Percentiles rank a stretch among this genome's conserved stretches.
These are phyloP conservation scores for Xenopus tropicalis DNA, from an alignment of 2,113 vertebrate genomes.

Conservation along the genomic window DNA sequence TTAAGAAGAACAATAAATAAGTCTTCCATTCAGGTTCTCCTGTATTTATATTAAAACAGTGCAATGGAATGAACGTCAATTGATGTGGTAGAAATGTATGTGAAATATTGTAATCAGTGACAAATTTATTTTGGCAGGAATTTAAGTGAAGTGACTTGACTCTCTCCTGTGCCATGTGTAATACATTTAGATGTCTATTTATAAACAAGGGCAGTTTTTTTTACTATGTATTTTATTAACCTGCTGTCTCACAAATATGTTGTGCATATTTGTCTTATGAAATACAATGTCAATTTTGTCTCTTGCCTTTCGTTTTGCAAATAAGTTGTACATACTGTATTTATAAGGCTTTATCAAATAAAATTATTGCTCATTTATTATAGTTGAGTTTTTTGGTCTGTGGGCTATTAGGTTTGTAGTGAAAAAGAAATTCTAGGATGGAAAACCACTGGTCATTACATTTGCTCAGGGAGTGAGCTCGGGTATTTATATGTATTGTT, in stretches of 20 bases:
- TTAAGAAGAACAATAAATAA: too few species aligned
- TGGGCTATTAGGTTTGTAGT: too few species aligned
- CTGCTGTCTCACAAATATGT: conserved; percentile 18
- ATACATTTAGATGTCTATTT: conserved; percentile 16
- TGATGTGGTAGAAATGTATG: neutral
- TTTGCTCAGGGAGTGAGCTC: too few species aligned
- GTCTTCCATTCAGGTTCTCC: neutral
- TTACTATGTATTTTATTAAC: conserved; percentile 27
- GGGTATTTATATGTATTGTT: too few species aligned
- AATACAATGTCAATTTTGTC: conserved; percentile 18
- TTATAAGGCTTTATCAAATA: conserved; percentile 27
- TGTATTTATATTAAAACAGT: neutral
- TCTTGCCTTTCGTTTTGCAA: conserved; percentile 17
- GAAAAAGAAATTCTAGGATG: too few species aligned
- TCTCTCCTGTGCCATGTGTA: conserved; percentile 32
- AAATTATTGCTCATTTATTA: conserved; percentile 17
- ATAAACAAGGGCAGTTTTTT: conserved; percentile 21
- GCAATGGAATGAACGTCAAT: neutral
- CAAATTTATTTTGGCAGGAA: neutral
- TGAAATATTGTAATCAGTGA: conserved; percentile 4
- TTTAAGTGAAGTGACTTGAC: neutral
- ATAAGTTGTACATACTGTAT: conserved; percentile 34
- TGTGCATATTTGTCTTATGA: conserved; percentile 31
- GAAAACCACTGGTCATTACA: too few species aligned
- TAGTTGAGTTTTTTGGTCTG: too few species aligned